A percentile compares a stretch with the other conserved stretches of the same genome.
Evolutionary conservation across 2,113 vertebrate genomes (phyloP).

Genomic region (Colossoma macropomum): DNA sequence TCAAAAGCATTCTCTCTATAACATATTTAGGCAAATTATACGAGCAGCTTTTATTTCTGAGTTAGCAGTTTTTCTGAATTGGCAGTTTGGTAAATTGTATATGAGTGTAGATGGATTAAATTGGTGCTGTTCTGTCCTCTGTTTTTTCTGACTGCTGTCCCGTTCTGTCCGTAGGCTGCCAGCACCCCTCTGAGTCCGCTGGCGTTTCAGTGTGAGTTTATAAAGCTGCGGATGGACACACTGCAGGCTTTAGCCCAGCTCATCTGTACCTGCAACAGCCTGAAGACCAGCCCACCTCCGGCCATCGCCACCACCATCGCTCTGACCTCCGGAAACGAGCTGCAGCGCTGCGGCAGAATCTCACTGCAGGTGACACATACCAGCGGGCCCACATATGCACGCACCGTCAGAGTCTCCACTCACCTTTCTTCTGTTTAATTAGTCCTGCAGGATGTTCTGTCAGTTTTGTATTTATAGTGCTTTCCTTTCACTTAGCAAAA

Average conservation of each 20-base stretch:
- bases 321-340: slow-evolving; percentile 90
- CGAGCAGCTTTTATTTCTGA: no score
- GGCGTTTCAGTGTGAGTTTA: slow-evolving; percentile 97
- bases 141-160: background rate
- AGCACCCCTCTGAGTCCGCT: slow-evolving; percentile 96
- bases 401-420: background rate
- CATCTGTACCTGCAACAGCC: slow-evolving; percentile 96
- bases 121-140: no score
- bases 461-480: background rate
- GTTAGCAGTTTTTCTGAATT: no score
- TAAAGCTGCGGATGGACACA: slow-evolving; percentile 95
- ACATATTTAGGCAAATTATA: no score
- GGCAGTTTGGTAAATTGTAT: no score
- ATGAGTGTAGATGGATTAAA: no score
- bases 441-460: background rate
- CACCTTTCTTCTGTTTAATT: background rate
- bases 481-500: no score
- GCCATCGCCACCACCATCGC: slow-evolving; percentile 95
- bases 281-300: slow-evolving; percentile 96
- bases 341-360: slow-evolving; percentile 95
- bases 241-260: slow-evolving; percentile 96
- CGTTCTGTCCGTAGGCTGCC: slow-evolving; percentile 82
- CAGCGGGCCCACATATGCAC: background rate
- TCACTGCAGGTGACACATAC: slow-evolving; percentile 85
- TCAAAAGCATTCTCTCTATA: no score